Base-by-base conservation (phyloP, 2,888 invertebrate species). In the Helobdella robusta region DNA sequence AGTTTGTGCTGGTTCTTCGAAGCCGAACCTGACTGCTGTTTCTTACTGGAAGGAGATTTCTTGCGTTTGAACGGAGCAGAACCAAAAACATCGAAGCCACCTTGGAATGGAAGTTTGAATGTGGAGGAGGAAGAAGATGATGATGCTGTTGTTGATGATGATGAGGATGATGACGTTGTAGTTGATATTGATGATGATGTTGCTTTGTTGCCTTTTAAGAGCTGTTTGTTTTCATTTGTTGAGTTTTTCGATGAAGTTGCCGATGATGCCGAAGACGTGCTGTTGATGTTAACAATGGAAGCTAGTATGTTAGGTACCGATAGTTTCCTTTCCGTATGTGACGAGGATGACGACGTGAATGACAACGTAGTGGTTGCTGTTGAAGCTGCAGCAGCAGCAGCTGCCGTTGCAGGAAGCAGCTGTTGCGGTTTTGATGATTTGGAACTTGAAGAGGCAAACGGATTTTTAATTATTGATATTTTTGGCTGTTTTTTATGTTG, bases 11-110 rank as follows among this genome's bases (percentile, higher is more conserved):
- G 56, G 30, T n/a, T 8, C 56, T 32, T 56, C 28, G 28, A 28
- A 30, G n/a, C 32, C 32, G 56, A 32, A 30, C 32, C 32, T 28
- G 28, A 30, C 20, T 28, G 32, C 8, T 25, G 56, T 30, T 3
- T 28, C 23, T 56, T 28, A 6, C 23, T n/a, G 18, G 20, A 23
- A n/a, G 11, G 52, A 34, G 23, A 36, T 30, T 62, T 62, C 52
- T 65, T 65, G 25, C 50, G 62, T 60, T 68, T 70, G 69, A 75
- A 77, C 46, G 76, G 76, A n/a, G 74, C 74, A 68, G 73, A 75
- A 15, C 74, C 73, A 72, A 77, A 76, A 5, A 75, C 69, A 67
- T 76, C 76, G 59, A 71, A 58, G 64, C 70, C 69, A 66, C 64
- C 15, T 69, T 66, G 62, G 66, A 46, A 40, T 23, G 56, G 66